These are phyloP conservation scores for Pantherophis alleghaniensis DNA, from an alignment of 2,797 vertebrate genomes.

Conservation along the genomic window DNA sequence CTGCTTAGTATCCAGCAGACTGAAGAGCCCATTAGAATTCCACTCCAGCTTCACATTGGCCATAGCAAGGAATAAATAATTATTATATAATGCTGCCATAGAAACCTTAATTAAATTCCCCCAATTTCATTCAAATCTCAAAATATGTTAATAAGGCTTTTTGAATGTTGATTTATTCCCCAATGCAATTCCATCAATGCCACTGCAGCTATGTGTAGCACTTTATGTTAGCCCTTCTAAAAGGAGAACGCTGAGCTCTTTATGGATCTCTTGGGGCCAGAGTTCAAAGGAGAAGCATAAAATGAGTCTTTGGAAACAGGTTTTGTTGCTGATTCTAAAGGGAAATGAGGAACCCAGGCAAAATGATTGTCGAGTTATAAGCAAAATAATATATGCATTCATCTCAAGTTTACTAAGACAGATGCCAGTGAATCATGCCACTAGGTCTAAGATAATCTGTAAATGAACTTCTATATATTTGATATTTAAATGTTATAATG, in stretches of 20 bases:
- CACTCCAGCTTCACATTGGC: neutral
- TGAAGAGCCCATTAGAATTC: neutral
- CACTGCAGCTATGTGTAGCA: constrained; percentile 1
- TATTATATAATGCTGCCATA: neutral
- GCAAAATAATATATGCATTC: constrained; percentile 46
- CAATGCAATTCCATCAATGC: neutral
- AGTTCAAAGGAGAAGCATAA: constrained; percentile 26
- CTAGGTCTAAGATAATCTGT: constrained; percentile 40
- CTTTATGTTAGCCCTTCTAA: neutral
- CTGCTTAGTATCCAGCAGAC: neutral
- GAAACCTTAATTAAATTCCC: constrained; percentile 22
- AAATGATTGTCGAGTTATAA: constrained; percentile 39
- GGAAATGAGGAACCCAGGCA: constrained; percentile 1
- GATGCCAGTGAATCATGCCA: constrained; percentile 42
- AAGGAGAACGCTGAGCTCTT: neutral
- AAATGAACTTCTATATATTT: constrained; percentile 50
- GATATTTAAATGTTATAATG: constrained; percentile 53
- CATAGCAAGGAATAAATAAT: constrained; percentile 3
- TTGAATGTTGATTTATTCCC: neutral
- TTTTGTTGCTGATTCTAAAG: constrained; percentile 5
- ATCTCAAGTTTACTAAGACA: constrained; percentile 54
- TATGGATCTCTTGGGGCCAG: neutral
- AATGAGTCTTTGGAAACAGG: constrained; percentile 29
- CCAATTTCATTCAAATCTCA: neutral
- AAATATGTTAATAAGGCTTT: constrained; percentile 6